Percentiles rank a stretch among this genome's conserved stretches.
Conservation (phyloP, 2,797 vertebrate genomes). For the Sebastes nivosus region DNA sequence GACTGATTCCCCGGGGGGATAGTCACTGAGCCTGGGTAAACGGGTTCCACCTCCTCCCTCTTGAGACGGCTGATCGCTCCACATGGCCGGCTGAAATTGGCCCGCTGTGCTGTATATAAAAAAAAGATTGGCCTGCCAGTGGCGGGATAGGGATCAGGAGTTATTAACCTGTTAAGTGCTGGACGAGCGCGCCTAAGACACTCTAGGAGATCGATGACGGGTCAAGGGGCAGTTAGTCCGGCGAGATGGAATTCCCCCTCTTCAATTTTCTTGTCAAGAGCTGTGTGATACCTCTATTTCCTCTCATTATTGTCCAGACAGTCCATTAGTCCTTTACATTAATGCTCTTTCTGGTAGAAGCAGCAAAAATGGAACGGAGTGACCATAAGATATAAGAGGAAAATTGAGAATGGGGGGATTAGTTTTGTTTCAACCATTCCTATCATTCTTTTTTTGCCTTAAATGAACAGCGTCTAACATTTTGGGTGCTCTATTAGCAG, state of each 20-base stretch:
- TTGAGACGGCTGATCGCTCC: conserved; percentile 24
- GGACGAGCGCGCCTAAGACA: background rate
- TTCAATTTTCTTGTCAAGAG: conserved; percentile 31
- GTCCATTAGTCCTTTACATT: conserved; percentile 2
- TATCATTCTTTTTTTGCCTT: background rate
- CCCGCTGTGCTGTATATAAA: conserved; percentile 17
- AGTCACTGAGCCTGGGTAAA: conserved; percentile 10
- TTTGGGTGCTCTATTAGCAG: no score
- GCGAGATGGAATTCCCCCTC: conserved; percentile 29
- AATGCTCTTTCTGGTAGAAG: background rate
- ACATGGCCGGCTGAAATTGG: conserved; percentile 38
- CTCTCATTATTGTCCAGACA: background rate
- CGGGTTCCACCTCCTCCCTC: background rate
- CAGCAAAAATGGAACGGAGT: background rate
- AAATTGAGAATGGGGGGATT: background rate
- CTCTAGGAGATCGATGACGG: conserved; percentile 37
- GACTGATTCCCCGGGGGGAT: conserved; percentile 13
- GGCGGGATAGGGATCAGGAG: conserved; percentile 35
- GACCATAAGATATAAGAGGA: background rate
- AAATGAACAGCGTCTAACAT: background rate
- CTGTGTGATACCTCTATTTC: conserved; percentile 32
- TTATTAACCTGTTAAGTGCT: conserved; percentile 65
- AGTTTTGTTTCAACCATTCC: background rate
- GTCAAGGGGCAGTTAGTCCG: conserved; percentile 33
- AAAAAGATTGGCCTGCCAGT: conserved; percentile 37